Evolutionary conservation across 2,888 invertebrate genomes (phyloP).

Genomic region (Nemurella pictetii): DNA sequence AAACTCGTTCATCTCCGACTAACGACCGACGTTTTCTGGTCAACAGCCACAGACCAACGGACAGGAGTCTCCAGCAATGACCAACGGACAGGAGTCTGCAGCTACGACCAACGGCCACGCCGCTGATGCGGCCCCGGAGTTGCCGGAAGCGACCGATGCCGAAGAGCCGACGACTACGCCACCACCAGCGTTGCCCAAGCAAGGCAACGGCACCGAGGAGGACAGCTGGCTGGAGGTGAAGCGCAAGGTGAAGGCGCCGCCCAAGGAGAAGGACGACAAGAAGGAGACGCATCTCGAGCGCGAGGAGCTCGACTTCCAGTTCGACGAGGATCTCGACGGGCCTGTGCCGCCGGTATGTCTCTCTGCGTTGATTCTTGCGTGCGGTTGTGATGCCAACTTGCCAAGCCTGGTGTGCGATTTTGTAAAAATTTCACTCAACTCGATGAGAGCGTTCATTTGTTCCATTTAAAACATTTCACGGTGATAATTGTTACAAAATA

Average conservation of each 20-base stretch:
- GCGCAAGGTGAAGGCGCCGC: slow-evolving; percentile 51
- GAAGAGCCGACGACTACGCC: too few relatives aligned
- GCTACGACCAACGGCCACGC: too few relatives aligned
- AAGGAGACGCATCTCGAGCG: slow-evolving; percentile 51
- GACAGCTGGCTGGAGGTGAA: slow-evolving; percentile 64
- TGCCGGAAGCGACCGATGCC: too few relatives aligned
- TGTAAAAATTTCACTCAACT: too few relatives aligned
- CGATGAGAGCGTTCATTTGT: too few relatives aligned
- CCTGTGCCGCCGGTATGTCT: slow-evolving; percentile 73
- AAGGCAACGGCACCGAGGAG: slow-evolving; percentile 45
- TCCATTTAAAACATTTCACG: too few relatives aligned
- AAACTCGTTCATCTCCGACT: too few relatives aligned
- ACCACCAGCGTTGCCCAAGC: background rate
- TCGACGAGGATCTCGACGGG: slow-evolving; percentile 91
- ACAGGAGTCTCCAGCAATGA: background rate
- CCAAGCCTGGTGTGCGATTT: too few relatives aligned
- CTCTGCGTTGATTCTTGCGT: too few relatives aligned
- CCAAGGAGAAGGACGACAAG: slow-evolving; percentile 45
- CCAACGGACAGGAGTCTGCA: background rate
- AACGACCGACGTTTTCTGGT: background rate
- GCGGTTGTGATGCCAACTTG: too few relatives aligned
- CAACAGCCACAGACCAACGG: background rate
- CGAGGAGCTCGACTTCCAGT: slow-evolving; percentile 94
- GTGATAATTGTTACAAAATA: too few relatives aligned
- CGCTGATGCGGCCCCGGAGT: background rate